Evolutionary conservation across 2,113 vertebrate species (phyloP).

Genomic region (Leptobrachium leishanense): DNA sequence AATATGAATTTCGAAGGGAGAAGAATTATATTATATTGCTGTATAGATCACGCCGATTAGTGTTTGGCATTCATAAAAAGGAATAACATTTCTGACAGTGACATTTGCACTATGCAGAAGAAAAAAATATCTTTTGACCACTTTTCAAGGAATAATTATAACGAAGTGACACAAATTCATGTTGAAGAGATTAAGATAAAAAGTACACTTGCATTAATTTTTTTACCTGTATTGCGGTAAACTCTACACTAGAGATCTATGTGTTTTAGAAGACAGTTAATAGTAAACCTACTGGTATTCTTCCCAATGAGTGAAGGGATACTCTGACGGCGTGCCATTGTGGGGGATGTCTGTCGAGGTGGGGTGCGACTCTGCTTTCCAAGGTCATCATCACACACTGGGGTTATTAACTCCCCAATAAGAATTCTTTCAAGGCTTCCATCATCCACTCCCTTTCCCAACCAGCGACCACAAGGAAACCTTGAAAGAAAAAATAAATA

Average conservation of each 20-base stretch:
- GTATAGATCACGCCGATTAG: too few relatives aligned
- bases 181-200: background rate
- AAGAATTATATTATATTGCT: too few relatives aligned
- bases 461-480: slow-evolving; percentile 89
- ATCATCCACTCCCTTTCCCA: slow-evolving; percentile 87
- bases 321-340: slow-evolving; percentile 73
- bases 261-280: too few relatives aligned
- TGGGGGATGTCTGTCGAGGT: slow-evolving; percentile 84
- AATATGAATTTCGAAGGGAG: too few relatives aligned
- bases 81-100: too few relatives aligned
- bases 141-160: too few relatives aligned
- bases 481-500: slow-evolving; percentile 56
- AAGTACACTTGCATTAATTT: background rate
- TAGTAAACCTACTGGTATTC: slow-evolving; percentile 69
- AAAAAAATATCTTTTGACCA: too few relatives aligned
- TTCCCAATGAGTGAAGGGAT: slow-evolving; percentile 79
- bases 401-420: slow-evolving; percentile 81
- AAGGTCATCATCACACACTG: slow-evolving; percentile 73
- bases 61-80: too few relatives aligned
- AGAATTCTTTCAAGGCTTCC: slow-evolving; percentile 89
- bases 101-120: too few relatives aligned
- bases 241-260: too few relatives aligned
- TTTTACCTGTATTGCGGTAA: background rate
- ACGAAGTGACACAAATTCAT: too few relatives aligned
- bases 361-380: slow-evolving; percentile 81